Base-by-base conservation (phyloP, 2,113 vertebrate genomes). In the pig (Sus scrofa) region DNA sequence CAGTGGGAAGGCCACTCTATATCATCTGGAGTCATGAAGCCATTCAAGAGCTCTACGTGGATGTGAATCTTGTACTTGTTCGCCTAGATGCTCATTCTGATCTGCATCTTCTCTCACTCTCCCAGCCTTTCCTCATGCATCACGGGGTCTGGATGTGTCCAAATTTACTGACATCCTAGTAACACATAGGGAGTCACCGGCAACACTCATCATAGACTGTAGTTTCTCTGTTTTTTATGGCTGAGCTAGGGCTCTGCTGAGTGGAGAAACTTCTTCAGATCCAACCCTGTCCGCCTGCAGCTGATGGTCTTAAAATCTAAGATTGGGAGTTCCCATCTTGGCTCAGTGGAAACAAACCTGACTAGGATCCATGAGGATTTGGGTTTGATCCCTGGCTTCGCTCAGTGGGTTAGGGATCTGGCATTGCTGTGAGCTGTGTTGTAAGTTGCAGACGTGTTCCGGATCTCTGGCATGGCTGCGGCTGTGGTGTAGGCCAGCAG, bases 1-100 rank as follows among this genome's bases (percentile, higher is more conserved):
- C n/a, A n/a, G n/a, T n/a, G n/a, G n/a, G n/a, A n/a, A n/a, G n/a
- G n/a, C n/a, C n/a, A n/a, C n/a, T 44, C 44, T 44, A 62, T 77
- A 86, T 93, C 44, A 37, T 52, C 26, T 54, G 83, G 39, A 92
- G 56, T 89, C 96, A 30, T 4, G 73, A 86, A 86, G 77, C 68
- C 86, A 24, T 58, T 54, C 22, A 52, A 27, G 44, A n/a, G 24
- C 18, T 74, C 73, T 27, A 2, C 34, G 62, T 58, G 79, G 63
- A 70, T 50, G 16, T 20, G 56, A 77, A 6, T 39, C 18, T 74
- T 32, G 0, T 19, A 3, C 26, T 78, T 50, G 58, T 88, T 87
- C 52, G 34, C 10, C 11, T 62, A 37, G 67, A 18, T 58, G 89
- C 77, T 60, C 32, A 6, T 18, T 58, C 32, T 30, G 7, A 13